Percentiles rank a stretch among this genome's conserved stretches.
Evolutionary conservation across 2,113 vertebrate genomes (phyloP).

Genomic region (Ictidomys tridecemlineatus): DNA sequence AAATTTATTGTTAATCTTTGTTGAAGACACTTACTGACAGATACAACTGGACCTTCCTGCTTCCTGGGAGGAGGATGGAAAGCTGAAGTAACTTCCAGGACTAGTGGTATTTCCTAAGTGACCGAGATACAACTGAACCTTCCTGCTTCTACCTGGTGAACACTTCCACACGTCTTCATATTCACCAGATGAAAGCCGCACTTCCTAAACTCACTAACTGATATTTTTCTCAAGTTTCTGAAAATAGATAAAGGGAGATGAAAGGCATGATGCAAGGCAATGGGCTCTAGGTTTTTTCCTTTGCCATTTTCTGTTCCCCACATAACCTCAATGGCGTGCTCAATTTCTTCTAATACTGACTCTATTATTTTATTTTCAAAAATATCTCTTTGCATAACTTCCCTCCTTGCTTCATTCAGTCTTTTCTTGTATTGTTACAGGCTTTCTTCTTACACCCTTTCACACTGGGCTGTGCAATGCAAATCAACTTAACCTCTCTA

Average conservation of each 20-base stretch:
- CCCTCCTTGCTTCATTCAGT: background rate
- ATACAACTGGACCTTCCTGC: background rate
- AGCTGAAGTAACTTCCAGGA: background rate
- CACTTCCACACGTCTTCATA: background rate
- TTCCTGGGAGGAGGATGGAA: background rate
- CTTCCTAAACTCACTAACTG: background rate
- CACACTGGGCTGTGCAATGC: background rate
- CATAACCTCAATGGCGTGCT: background rate
- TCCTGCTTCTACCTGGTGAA: background rate
- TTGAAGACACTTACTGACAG: background rate
- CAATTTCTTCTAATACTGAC: background rate
- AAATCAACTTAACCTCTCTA: slow-evolving; percentile 17
- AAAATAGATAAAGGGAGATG: background rate
- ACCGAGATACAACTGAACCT: background rate
- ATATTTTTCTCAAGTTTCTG: slow-evolving; percentile 24
- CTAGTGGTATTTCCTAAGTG: background rate
- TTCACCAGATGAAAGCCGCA: background rate
- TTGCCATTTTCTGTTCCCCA: background rate
- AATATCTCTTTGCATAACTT: background rate
- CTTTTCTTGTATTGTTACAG: background rate
- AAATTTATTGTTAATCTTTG: background rate
- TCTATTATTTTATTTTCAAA: slow-evolving; percentile 5
- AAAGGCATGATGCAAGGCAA: background rate
- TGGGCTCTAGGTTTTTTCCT: background rate
- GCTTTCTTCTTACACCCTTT: background rate